Evolutionary conservation across 2,113 vertebrate genomes (phyloP).

Genomic region (Phrynosoma platyrhinos): DNA sequence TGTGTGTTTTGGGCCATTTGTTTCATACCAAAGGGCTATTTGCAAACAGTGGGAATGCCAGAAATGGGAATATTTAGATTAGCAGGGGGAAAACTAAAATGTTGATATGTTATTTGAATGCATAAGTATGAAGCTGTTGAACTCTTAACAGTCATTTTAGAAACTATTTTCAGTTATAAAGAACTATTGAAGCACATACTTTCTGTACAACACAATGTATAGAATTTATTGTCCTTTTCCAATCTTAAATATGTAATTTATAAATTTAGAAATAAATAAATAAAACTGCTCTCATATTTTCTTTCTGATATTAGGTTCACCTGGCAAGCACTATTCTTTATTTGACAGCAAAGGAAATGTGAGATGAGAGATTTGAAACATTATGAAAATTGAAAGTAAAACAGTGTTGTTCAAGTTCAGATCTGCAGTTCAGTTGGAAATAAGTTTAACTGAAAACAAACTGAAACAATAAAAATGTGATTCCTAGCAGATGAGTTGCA

Average conservation of each 20-base stretch:
- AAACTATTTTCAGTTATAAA: constrained; percentile 4
- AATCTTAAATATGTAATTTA: neutral
- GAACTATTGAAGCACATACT: neutral
- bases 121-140: neutral
- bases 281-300: constrained; percentile 8
- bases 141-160: neutral
- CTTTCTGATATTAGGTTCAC: neutral
- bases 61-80: neutral
- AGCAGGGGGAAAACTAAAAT: neutral
- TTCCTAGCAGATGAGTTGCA: constrained; percentile 1
- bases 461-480: constrained; percentile 5
- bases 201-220: neutral
- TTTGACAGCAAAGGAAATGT: constrained; percentile 14
- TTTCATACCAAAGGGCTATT: neutral
- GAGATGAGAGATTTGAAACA: constrained; percentile 12
- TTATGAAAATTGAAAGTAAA: constrained; percentile 11
- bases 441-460: constrained; percentile 15
- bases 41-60: neutral
- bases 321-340: neutral
- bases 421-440: constrained; percentile 22
- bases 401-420: neutral
- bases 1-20: too few relatives aligned
- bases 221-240: neutral
- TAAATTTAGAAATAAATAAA: neutral
- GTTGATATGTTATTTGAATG: neutral